Base-by-base conservation (phyloP, 1,140 invertebrate species). In the Aradophagus sp. region DNA sequence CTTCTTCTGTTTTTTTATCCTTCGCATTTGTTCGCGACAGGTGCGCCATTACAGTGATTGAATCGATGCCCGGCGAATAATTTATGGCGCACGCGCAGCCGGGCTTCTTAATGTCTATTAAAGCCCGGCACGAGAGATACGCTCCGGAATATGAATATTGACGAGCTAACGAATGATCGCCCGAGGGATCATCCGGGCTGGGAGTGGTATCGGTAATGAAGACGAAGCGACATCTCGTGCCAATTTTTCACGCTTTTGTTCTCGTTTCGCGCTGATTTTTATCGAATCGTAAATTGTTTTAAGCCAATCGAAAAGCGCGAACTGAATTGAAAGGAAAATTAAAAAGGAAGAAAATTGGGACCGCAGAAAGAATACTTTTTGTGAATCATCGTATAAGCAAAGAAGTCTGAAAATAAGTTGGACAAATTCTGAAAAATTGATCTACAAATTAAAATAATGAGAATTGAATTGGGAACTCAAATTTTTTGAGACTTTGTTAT, bases 41-140 rank as follows among this genome's bases (percentile, higher is more conserved):
- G 45, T 56, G 32, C 13, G 20, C 62, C 62, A 73, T 73, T 67
- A 67, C 63, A 29, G 38, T 58, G 70, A 73, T 73, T 73, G 70
- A 73, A 73, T 68, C 52, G 62, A 53, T 38, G 61, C 19, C 27
- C 44, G 26, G 15, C 20, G 42, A 56, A 52, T 72, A 72, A 72
- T 72, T 66, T 72, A 72, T 36, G 53, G 35, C 55, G 17, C 63
- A 39, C n/a, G 38, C 26, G 61, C 50, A 48, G 48, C 50, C 19
- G 41, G 20, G 32, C 63, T 59, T 20, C 63, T 67, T 63, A 58
- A 63, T 47, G 63, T 63, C 69, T 73, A 50, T 66, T 66, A 66
- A 63, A 8, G 39, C 15, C 13, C 14, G 2, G 52, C 39, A 47
- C 29, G 58, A 70, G 35, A 53, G 58, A 56, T 70, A 16, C 14